Conservation (phyloP, 1,140 invertebrate species). For the fruit fly (Drosophila melanogaster) region Release_6_plus_ISO1_MT NC_004354.4:13048501-13049000, state of each 20-base stretch:
- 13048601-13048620: conserved; percentile 82
- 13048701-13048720: neutral
- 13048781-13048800: conserved; percentile 82
- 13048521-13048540: conserved; percentile 19
- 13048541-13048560: conserved; percentile 3
- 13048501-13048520: conserved; percentile 25
- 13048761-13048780: conserved; percentile 81
- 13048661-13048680: conserved; percentile 4
- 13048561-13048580: conserved; percentile 45
- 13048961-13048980: conserved; percentile 47
- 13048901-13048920: conserved; percentile 32
- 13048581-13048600: conserved; percentile 76
- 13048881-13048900: neutral
- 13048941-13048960: conserved; percentile 78
- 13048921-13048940: conserved; percentile 77
- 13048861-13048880: neutral
- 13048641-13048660: conserved; percentile 3
- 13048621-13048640: conserved; percentile 60
- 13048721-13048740: conserved; percentile 5
- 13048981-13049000: neutral
- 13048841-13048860: conserved; percentile 14
- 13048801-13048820: conserved; percentile 78
- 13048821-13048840: conserved; percentile 41
- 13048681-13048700: too few relatives aligned
- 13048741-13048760: conserved; percentile 49